Base-by-base conservation (phyloP, 2,888 invertebrate genomes). In the Acronicta leporina region DNA sequence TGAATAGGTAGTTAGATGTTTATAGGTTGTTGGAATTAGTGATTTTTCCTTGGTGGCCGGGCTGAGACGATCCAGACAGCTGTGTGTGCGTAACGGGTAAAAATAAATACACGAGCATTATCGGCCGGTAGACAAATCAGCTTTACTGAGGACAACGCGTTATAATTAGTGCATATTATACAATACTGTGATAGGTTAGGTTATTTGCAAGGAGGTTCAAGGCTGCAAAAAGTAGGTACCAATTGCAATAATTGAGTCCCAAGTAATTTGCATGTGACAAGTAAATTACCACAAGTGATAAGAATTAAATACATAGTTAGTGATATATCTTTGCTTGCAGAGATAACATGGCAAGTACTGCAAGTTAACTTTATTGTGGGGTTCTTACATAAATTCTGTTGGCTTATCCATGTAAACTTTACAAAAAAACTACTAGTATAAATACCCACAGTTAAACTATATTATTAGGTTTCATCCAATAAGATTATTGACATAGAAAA, bases 61-160 rank as follows among this genome's bases (percentile, higher is more conserved):
- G 92, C 87, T 87, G 87, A 87, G 89, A 87, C 86, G 85, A 81
- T 77, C 75, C 87, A 88, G 92, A 92, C 92, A 93, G 93, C 93
- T 92, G 92, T 89, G 90, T 84, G 82, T 87, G 90, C 92, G 94
- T 93, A 94, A 94, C 88, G 92, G 87, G 91, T 94, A 94, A 93
- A 94, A 94, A 94, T 94, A 94, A 94, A 94, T 93, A 92, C 90
- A 85, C 88, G 87, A 84, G 89, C 91, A 92, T 90, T 92, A 92
- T 91, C 90, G 89, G 85, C 83, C 80, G 82, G 86, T 88, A 92
- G 93, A 92, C 92, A 92, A 87, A 88, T 92, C 92, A 91, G 89
- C 90, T 91, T 89, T 81, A 83, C 85, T 82, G 90, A 88, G 90
- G 88, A 89, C 91, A 88, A 87, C 81, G 86, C 84, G 87, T 81